Conservation (phyloP, 2,113 vertebrate genomes). For the Australoheros scitulus region DNA sequence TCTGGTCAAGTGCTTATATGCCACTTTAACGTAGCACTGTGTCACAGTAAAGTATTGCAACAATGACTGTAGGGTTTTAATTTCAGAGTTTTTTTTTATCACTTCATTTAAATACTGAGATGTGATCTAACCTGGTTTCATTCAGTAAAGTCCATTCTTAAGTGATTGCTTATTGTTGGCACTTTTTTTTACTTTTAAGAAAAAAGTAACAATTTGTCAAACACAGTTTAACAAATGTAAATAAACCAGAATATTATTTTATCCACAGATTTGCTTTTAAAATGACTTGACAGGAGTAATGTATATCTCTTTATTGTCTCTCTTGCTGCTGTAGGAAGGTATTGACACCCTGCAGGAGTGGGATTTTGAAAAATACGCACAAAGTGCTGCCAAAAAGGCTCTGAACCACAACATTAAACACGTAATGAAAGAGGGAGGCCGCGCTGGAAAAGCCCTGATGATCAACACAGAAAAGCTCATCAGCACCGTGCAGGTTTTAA, state of each 20-base stretch:
- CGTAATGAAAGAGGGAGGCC: constrained; percentile 74
- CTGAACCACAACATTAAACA: constrained; percentile 76
- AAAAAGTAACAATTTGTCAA: not conserved
- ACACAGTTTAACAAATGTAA: not conserved
- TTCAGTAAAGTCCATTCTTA: not conserved
- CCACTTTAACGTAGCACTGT: not conserved
- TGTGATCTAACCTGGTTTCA: not conserved
- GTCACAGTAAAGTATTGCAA: fast-evolving
- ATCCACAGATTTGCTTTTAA: not conserved
- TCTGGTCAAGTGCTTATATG: not conserved
- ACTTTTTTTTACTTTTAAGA: not conserved
- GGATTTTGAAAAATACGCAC: constrained; percentile 75
- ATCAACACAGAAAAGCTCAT: constrained; percentile 74
- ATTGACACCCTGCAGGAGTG: constrained; percentile 74
- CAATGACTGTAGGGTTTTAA: not conserved
- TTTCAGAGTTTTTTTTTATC: not conserved
- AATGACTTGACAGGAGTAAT: not conserved
- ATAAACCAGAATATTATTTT: not conserved
- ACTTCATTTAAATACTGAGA: not conserved
- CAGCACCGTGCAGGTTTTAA: constrained; percentile 67
- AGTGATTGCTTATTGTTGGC: not conserved
- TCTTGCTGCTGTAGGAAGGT: constrained; percentile 63
- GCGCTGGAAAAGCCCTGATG: constrained; percentile 72
- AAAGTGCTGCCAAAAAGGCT: constrained; percentile 72
- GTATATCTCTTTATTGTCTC: not conserved